Conservation (phyloP, 2,888 invertebrate genomes). For the Chalcosyrphus nemorum region DNA sequence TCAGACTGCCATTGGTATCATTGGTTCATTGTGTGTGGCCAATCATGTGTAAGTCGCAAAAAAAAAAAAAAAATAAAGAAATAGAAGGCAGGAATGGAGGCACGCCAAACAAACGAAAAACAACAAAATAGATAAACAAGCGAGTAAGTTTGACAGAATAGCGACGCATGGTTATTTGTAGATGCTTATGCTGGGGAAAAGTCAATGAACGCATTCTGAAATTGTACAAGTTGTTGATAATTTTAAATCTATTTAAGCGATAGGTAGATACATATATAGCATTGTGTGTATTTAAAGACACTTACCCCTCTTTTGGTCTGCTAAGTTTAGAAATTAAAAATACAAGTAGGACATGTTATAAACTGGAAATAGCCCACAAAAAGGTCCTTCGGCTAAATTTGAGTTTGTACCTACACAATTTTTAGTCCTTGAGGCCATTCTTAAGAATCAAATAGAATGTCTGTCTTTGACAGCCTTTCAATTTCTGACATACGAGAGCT, state of each 20-base stretch:
- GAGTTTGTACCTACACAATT: no score
- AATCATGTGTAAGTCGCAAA: conserved; percentile 72
- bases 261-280: no score
- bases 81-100: background rate
- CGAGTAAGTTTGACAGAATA: conserved; percentile 10
- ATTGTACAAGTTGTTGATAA: background rate
- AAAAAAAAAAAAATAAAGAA: conserved; percentile 2
- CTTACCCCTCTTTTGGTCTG: no score
- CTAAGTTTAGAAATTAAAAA: no score
- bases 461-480: no score
- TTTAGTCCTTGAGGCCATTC: no score
- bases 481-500: no score
- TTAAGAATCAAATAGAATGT: no score
- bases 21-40: conserved; percentile 72
- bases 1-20: conserved; percentile 37
- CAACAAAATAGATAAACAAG: background rate
- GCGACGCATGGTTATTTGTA: background rate
- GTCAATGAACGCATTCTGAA: background rate
- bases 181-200: background rate
- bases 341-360: no score
- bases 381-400: no score
- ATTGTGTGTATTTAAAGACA: no score
- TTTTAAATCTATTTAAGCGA: background rate
- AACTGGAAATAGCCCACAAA: no score
- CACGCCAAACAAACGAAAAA: background rate